Conservation (phyloP, 2,797 vertebrate species). For the Hozukius guyotensis region DNA sequence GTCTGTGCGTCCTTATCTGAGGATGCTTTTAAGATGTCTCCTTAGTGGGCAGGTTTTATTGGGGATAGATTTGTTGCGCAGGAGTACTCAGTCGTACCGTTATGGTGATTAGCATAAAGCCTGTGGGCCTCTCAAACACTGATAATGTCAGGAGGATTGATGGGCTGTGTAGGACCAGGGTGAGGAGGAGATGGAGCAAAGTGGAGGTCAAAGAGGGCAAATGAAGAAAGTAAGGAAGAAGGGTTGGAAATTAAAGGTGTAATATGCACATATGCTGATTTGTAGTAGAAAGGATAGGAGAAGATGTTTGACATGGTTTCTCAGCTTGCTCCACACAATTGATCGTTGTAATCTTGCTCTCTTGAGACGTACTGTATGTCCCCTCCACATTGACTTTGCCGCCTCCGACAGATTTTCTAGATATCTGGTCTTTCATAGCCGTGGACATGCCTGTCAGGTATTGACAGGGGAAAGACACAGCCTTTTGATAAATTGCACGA, state of each 20-base stretch:
- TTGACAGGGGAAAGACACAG: slow-evolving; percentile 69
- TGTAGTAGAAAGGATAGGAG: not conserved
- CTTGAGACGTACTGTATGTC: not conserved
- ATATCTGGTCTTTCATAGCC: slow-evolving; percentile 52
- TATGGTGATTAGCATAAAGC: slow-evolving; percentile 68
- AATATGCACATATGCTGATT: not conserved
- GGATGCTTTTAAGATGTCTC: slow-evolving; percentile 22
- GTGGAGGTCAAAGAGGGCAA: slow-evolving; percentile 32
- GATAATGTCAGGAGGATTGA: slow-evolving; percentile 75
- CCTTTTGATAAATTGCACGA: slow-evolving; percentile 79
- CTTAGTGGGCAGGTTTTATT: slow-evolving; percentile 54
- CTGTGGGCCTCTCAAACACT: slow-evolving; percentile 65
- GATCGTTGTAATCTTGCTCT: not conserved
- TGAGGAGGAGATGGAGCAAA: slow-evolving; percentile 45
- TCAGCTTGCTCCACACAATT: not conserved
- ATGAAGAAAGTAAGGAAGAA: not conserved
- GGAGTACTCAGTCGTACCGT: slow-evolving; percentile 54
- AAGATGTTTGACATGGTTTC: not conserved
- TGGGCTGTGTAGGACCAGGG: slow-evolving; percentile 52
- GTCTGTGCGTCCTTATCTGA: not conserved
- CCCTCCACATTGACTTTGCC: slow-evolving; percentile 23
- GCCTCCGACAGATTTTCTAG: slow-evolving; percentile 49
- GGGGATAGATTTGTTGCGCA: slow-evolving; percentile 36
- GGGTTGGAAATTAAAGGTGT: not conserved
- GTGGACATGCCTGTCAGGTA: slow-evolving; percentile 67